phyloP scores from a whole-genome alignment of 2,797 vertebrate species.

The Enteromius afrohamiltoni region DNA sequence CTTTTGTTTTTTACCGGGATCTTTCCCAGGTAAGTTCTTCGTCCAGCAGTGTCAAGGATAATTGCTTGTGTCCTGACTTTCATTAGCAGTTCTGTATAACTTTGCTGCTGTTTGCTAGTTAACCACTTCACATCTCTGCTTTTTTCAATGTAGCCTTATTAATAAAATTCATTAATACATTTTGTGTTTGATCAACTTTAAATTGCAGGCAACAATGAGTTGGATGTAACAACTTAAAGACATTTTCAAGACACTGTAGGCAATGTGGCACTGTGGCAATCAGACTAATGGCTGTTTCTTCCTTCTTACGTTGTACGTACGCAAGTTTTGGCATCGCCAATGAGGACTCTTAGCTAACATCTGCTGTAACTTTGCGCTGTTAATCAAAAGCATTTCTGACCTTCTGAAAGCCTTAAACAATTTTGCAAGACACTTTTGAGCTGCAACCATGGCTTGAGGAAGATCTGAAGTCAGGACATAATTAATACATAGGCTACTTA shows the following conservation, averaged over 20 bases:
- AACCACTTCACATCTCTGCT: not conserved
- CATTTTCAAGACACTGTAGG: not conserved
- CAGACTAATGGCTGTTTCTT: not conserved
- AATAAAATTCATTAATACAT: not conserved
- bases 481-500: constrained; percentile 56
- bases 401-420: not conserved
- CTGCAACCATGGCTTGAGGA: not conserved
- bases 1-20: constrained; percentile 1
- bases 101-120: not conserved
- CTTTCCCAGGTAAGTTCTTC: not conserved
- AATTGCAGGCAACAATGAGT: not conserved
- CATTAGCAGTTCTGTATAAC: not conserved
- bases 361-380: not conserved
- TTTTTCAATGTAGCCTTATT: not conserved
- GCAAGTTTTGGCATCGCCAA: not conserved
- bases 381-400: not conserved
- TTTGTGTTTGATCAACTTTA: not conserved
- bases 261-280: not conserved
- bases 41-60: not conserved
- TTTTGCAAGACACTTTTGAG: not conserved
- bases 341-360: constrained; percentile 3
- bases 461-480: not conserved
- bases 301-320: not conserved
- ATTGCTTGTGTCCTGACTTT: not conserved
- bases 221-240: not conserved